These are phyloP conservation scores for Lottia gigantea DNA, from an alignment of 2,888 invertebrate species.

Conservation along the genomic window DNA sequence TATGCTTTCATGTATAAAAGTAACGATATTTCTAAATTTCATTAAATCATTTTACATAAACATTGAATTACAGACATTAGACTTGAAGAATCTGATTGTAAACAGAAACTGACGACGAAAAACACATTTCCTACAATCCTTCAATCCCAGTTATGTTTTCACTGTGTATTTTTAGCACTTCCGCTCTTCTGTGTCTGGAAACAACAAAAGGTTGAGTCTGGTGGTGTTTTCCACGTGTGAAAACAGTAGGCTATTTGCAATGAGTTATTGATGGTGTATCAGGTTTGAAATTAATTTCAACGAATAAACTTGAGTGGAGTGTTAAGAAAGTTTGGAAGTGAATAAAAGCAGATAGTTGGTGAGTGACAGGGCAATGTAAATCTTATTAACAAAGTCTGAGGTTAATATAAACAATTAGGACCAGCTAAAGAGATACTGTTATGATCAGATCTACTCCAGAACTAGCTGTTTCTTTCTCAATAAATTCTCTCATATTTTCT, in stretches of 20 bases:
- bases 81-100: not conserved
- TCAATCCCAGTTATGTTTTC: not conserved
- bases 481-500: too few relatives aligned
- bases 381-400: conserved; percentile 9
- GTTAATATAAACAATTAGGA: conserved; percentile 4
- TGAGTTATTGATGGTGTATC: conserved; percentile 7
- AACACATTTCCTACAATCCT: not conserved
- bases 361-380: conserved; percentile 11
- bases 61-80: too few relatives aligned
- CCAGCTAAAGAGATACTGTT: conserved; percentile 4
- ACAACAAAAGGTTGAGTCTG: conserved; percentile 2
- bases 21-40: not conserved
- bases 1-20: too few relatives aligned
- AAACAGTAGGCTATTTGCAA: conserved; percentile 4
- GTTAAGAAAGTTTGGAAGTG: not conserved
- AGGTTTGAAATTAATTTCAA: conserved; percentile 2
- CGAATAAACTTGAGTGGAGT: not conserved
- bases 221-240: conserved; percentile 11
- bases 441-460: not conserved
- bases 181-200: conserved; percentile 9
- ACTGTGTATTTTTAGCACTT: not conserved
- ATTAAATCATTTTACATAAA: conserved; percentile 7
- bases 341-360: not conserved
- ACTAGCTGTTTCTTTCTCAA: too few relatives aligned
- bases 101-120: conserved; percentile 1